Percentiles rank a stretch among this genome's conserved stretches.
Conservation (phyloP, 2,113 vertebrate genomes). For the Tragelaphus imberbis region DNA sequence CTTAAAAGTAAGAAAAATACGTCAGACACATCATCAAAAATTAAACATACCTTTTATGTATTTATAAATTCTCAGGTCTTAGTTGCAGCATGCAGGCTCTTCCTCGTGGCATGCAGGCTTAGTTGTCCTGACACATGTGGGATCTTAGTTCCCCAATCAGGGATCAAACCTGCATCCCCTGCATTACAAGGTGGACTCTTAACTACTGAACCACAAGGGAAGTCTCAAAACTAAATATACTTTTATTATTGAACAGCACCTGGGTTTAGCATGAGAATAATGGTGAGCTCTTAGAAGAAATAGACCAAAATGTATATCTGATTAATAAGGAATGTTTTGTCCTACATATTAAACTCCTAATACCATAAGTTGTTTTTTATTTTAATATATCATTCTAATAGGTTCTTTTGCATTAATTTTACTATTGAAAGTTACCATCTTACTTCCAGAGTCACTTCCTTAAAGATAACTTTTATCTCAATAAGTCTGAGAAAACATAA, state of each 20-base stretch:
- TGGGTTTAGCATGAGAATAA: neutral
- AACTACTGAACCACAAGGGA: neutral
- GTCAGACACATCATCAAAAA: slow-evolving; percentile 8
- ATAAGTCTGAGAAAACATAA: slow-evolving; percentile 15
- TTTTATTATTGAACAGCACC: neutral
- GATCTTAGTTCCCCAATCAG: neutral
- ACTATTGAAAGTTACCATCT: neutral
- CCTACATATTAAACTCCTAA: neutral
- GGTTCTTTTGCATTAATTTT: neutral
- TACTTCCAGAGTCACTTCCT: neutral
- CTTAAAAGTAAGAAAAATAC: neutral
- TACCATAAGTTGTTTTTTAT: neutral
- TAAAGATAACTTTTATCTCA: neutral
- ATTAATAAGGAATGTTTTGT: neutral
- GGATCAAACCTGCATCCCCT: neutral
- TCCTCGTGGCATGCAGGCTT: neutral
- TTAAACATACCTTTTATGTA: neutral
- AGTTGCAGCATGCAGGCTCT: neutral
- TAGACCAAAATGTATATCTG: neutral
- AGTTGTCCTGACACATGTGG: neutral
- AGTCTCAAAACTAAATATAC: slow-evolving; percentile 4
- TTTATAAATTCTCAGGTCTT: neutral
- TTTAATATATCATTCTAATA: neutral
- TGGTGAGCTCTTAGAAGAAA: neutral
- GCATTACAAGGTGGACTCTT: neutral